Evolutionary conservation across 2,113 vertebrate genomes (phyloP).

Genomic region (Taurulus bubalis): DNA sequence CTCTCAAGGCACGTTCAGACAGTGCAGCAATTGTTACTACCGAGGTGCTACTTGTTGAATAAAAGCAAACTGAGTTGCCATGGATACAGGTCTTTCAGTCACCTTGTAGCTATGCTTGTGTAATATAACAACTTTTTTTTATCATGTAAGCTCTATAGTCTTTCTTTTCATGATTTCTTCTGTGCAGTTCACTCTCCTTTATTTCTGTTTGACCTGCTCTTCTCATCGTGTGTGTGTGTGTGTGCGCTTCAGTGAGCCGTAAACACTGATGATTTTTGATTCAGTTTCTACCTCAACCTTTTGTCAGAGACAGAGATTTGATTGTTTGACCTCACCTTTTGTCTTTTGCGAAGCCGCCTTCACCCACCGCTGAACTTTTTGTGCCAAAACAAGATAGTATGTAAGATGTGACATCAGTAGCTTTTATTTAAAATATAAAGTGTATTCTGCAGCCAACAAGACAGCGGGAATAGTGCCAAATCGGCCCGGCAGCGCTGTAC

Average conservation of each 20-base stretch:
- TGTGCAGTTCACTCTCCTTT: background rate
- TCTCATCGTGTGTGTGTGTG: background rate
- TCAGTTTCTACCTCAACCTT: background rate
- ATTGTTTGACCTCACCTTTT: background rate
- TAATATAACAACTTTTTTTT: no score
- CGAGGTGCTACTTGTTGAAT: conserved; percentile 21
- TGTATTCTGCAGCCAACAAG: conserved; percentile 87
- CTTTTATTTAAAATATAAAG: background rate
- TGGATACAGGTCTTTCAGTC: conserved; percentile 43
- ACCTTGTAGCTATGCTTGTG: background rate
- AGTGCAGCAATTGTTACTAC: conserved; percentile 1
- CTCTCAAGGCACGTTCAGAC: background rate
- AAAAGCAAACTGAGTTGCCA: conserved; percentile 47
- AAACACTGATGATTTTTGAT: background rate
- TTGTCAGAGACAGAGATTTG: background rate
- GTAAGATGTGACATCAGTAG: background rate
- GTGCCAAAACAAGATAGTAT: background rate
- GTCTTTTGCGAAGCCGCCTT: background rate
- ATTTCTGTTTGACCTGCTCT: background rate
- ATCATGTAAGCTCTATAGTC: background rate
- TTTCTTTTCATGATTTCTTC: background rate
- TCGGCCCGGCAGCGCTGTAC: conserved; percentile 89
- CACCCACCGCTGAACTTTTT: background rate
- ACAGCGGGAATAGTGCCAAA: conserved; percentile 79
- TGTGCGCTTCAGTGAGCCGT: background rate